phyloP scores from a whole-genome alignment of 53 echinoderm and acorn worm species.

The Echinarachnius parma region DNA sequence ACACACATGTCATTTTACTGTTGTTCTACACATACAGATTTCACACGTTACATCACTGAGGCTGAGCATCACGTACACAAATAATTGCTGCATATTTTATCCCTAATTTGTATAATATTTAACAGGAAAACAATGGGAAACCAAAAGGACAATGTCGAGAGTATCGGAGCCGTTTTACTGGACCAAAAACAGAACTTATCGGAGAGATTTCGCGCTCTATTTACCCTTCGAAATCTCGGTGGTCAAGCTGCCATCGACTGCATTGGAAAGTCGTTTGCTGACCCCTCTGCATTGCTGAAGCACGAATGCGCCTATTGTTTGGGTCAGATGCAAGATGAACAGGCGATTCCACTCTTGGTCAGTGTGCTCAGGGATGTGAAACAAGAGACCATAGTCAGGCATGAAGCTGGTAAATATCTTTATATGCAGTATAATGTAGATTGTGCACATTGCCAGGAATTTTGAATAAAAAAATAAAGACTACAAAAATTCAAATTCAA shows the following conservation, averaged over 20 bases:
- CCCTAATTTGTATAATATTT: no score
- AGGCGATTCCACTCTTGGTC: constrained; percentile 63
- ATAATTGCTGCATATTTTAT: no score
- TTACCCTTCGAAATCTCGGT: constrained; percentile 78
- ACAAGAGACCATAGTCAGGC: constrained; percentile 81
- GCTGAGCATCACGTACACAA: no score
- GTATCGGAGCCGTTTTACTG: constrained; percentile 57
- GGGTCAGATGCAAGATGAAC: constrained; percentile 87
- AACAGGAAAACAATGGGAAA: no score
- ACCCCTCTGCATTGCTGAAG: constrained; percentile 62
- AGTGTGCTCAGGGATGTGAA: constrained; percentile 61
- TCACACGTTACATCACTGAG: no score
- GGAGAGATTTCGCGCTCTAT: constrained; percentile 80
- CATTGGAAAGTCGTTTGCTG: constrained; percentile 61
- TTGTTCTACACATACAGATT: no score
- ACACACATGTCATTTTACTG: no score
- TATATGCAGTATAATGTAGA: no score
- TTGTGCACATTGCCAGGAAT: no score
- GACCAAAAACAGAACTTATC: constrained; percentile 53
- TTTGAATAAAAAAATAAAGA: no score
- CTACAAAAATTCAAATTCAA: no score
- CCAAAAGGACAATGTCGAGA: constrained; percentile 26
- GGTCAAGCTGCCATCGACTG: constrained; percentile 67
- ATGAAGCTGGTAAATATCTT: constrained; percentile 94
- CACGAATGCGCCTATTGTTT: no score